These are phyloP conservation scores for Oegoconia quadripuncta DNA, from an alignment of 2,888 invertebrate species.

Conservation along the genomic window DNA sequence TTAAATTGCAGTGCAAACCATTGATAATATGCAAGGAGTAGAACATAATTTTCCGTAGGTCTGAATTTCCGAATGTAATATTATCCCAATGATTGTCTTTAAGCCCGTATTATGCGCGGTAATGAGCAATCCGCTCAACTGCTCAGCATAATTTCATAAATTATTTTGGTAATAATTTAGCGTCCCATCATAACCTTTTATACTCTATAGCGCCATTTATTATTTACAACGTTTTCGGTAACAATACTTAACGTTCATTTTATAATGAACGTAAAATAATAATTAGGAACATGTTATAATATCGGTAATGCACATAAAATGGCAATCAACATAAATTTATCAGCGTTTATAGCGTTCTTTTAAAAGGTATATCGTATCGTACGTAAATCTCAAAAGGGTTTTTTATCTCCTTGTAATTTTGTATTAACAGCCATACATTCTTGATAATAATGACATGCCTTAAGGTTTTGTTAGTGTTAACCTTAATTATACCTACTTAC, in stretches of 20 bases:
- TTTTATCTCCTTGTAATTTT: too few relatives aligned
- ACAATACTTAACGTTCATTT: slow-evolving; percentile 26
- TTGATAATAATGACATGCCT: too few relatives aligned
- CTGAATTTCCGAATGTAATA: slow-evolving; percentile 15
- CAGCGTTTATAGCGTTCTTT: slow-evolving; percentile 19
- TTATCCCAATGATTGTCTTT: slow-evolving; percentile 17
- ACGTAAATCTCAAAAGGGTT: background rate
- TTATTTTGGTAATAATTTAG: slow-evolving; percentile 29
- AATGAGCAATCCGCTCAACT: slow-evolving; percentile 9
- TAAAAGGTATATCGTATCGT: too few relatives aligned
- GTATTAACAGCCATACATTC: too few relatives aligned
- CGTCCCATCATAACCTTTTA: slow-evolving; percentile 28
- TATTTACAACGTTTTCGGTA: slow-evolving; percentile 22
- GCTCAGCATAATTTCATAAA: slow-evolving; percentile 16
- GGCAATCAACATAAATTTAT: slow-evolving; percentile 38
- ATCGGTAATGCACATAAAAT: slow-evolving; percentile 35
- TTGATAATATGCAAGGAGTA: too few relatives aligned
- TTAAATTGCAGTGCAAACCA: too few relatives aligned
- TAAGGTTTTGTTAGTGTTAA: too few relatives aligned
- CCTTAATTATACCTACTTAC: too few relatives aligned
- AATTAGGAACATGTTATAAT: slow-evolving; percentile 38
- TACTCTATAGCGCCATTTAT: slow-evolving; percentile 24
- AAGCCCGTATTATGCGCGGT: slow-evolving; percentile 6
- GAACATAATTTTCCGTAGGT: too few relatives aligned
- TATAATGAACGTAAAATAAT: slow-evolving; percentile 39